Base-by-base conservation (phyloP, 2,113 vertebrate species). In the Phylloscopus trochiloides region DNA sequence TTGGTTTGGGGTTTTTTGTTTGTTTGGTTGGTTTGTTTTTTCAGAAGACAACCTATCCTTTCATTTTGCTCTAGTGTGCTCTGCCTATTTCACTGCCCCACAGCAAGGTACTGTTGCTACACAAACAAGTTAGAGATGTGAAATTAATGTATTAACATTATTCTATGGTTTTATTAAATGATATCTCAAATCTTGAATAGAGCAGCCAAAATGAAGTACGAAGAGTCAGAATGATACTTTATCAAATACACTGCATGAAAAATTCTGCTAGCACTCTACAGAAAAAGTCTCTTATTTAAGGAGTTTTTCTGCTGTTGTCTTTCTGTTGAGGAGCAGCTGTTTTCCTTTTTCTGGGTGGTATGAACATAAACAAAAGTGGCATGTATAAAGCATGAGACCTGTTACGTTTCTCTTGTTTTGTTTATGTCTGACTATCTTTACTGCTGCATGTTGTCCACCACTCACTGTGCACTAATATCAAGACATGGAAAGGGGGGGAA, bases 331-430 rank as follows among this genome's bases (percentile, higher is more conserved):
- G 17, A 96, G 25, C 85, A 94, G 90, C 55, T 86, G 85, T 66
- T 94, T 91, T 76, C 45, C n/a, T 82, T 77, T 95, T 40, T 20
- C 91, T 83, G n/a, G 48, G 65, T 88, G 54, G 38, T n/a, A 91
- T 32, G 71, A 87, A 94, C 70, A 77, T 85, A 83, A 95, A 94
- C 75, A 95, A 92, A 62, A 34, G 36, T 75, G 66, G 85, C 40
- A 96, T 82, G 73, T 92, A 95, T 95, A 90, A 95, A 94, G 87
- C 62, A 94, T 87, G 78, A 95, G 54, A 93, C 50, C 87, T 68
- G 66, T 81, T 91, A 63, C 26, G 31, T 38, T 94, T 36, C 73
- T 57, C 70, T 78, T 87, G 52, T 59, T 84, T 74, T 88, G 68
- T 88, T 95, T 55, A 45, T 65, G n/a, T 72, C 73, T 90, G 71